phyloP scores from a whole-genome alignment of 1,140 invertebrate species.

The Anoplophora glabripennis region DNA sequence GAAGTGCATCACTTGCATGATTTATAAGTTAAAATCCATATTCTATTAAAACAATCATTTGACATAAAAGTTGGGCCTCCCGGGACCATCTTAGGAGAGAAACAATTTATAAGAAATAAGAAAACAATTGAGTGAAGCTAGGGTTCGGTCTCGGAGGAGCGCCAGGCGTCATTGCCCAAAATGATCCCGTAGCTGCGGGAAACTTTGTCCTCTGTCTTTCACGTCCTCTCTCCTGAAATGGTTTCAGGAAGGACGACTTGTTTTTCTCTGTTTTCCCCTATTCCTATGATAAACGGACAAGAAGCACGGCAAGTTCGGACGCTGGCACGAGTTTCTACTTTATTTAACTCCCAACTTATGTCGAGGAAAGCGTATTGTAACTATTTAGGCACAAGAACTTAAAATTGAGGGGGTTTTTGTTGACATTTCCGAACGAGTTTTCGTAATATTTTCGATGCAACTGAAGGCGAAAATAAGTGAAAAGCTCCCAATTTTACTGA shows the following conservation, averaged over 20 bases:
- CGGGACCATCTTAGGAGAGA: conserved; percentile 32
- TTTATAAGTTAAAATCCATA: too few species aligned
- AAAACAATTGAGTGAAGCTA: conserved; percentile 42
- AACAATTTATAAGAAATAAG: conserved; percentile 44
- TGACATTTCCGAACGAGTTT: too few species aligned
- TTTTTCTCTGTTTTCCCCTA: conserved; percentile 7
- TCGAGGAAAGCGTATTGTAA: neutral
- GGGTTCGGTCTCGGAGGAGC: conserved; percentile 24
- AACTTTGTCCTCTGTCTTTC: neutral
- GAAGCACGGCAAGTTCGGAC: neutral
- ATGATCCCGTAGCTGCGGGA: conserved; percentile 6
- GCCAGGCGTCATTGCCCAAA: conserved; percentile 18
- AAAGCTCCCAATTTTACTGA: too few species aligned
- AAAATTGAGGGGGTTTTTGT: too few species aligned
- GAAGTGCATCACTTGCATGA: too few species aligned
- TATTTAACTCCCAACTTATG: neutral
- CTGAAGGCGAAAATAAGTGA: too few species aligned
- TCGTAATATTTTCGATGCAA: too few species aligned
- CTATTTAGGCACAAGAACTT: neutral
- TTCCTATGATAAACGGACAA: neutral
- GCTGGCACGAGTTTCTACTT: neutral
- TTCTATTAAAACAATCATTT: conserved; percentile 12
- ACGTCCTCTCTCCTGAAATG: conserved; percentile 17
- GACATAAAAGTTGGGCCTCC: conserved; percentile 29
- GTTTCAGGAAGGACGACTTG: neutral